Percentiles rank a stretch among this genome's conserved stretches.
These are phyloP conservation scores for Elegia similella DNA, from an alignment of 2,888 invertebrate species.

Conservation along the genomic window DNA sequence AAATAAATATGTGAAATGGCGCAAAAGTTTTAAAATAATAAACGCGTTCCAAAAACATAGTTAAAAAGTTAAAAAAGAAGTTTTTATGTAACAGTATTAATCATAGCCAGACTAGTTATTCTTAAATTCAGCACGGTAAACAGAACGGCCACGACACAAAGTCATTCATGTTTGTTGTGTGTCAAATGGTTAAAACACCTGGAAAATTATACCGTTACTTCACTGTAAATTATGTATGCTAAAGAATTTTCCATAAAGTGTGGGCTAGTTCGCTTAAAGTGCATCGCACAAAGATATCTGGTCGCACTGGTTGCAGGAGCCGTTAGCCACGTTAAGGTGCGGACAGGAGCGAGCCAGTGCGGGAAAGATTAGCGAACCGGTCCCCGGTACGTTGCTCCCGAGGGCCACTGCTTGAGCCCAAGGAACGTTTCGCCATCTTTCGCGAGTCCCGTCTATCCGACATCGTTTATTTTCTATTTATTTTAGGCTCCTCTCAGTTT, in stretches of 20 bases:
- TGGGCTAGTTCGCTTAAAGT: conserved; percentile 26
- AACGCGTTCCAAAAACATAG: too few relatives aligned
- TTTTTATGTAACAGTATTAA: too few relatives aligned
- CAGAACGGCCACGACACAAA: too few relatives aligned
- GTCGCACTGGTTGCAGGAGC: conserved; percentile 56
- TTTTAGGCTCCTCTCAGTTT: background rate
- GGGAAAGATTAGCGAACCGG: conserved; percentile 80
- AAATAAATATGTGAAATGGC: too few relatives aligned
- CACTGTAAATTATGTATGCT: background rate
- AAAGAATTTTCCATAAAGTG: conserved; percentile 3
- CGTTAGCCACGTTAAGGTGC: conserved; percentile 74
- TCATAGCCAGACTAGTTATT: too few relatives aligned
- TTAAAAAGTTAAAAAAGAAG: too few relatives aligned
- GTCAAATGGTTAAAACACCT: too few relatives aligned
- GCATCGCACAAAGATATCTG: conserved; percentile 39
- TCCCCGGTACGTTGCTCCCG: conserved; percentile 74
- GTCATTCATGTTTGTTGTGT: too few relatives aligned
- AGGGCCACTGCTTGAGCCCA: conserved; percentile 58
- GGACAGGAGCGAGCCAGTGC: conserved; percentile 69
- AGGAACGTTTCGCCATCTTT: conserved; percentile 59
- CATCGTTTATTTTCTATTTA: conserved; percentile 3
- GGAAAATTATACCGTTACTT: background rate
- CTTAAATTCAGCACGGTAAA: too few relatives aligned
- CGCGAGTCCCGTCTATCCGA: conserved; percentile 40
- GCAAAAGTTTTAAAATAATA: too few relatives aligned